These are phyloP conservation scores for Trichogramma pretiosum DNA, from an alignment of 1,140 invertebrate species.

Conservation along the genomic window DNA sequence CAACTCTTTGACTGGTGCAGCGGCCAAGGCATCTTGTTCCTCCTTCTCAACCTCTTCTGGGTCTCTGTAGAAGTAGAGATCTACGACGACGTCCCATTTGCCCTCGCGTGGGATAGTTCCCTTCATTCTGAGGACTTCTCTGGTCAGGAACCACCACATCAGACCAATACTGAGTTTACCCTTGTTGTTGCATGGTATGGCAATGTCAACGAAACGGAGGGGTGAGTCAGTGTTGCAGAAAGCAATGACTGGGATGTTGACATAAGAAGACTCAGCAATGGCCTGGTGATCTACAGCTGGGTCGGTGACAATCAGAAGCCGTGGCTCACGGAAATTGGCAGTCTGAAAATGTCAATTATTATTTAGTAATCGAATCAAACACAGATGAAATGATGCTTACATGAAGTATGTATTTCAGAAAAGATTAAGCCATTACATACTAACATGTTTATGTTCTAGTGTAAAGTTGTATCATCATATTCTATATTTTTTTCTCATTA, in stretches of 20 bases:
- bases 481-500: no score
- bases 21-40: slow-evolving; percentile 79
- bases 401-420: not conserved
- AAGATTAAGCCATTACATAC: not conserved
- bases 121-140: slow-evolving; percentile 91
- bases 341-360: not conserved
- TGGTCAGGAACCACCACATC: slow-evolving; percentile 98
- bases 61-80: slow-evolving; percentile 99
- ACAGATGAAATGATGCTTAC: not conserved
- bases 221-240: slow-evolving; percentile 96
- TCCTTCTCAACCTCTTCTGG: slow-evolving; percentile 95
- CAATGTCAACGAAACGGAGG: slow-evolving; percentile 93
- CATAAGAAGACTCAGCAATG: slow-evolving; percentile 97
- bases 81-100: slow-evolving; percentile 94
- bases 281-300: slow-evolving; percentile 95
- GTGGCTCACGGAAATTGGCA: slow-evolving; percentile 94
- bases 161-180: slow-evolving; percentile 93
- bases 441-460: no score
- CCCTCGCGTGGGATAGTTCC: slow-evolving; percentile 85
- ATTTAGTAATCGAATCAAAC: no score
- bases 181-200: slow-evolving; percentile 99
- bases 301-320: slow-evolving; percentile 92
- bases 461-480: no score
- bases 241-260: slow-evolving; percentile 99
- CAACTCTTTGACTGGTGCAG: slow-evolving; percentile 47